Evolutionary conservation across 2,797 vertebrate species (phyloP).

Genomic region (Sphaeramia orbicularis): DNA sequence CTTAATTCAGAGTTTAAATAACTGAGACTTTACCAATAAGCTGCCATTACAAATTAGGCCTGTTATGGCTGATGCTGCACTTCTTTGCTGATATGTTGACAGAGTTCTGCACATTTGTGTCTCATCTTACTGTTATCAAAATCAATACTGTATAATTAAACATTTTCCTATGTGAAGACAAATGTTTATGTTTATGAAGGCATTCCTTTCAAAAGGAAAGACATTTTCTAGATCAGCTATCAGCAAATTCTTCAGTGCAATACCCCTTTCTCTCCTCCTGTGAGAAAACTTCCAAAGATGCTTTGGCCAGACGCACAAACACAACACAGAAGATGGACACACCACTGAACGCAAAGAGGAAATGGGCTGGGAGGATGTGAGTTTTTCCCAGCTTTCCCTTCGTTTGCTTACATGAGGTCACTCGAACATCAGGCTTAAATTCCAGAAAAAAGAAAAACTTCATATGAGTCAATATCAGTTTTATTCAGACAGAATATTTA

Average conservation of each 20-base stretch:
- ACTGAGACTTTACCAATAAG: neutral
- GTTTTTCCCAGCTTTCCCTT: constrained; percentile 40
- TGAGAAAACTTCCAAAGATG: constrained; percentile 54
- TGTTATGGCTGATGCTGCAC: constrained; percentile 18
- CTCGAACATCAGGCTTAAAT: neutral
- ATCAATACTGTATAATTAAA: neutral
- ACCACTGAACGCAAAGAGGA: constrained; percentile 34
- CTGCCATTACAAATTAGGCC: neutral
- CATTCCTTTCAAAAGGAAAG: constrained; percentile 41
- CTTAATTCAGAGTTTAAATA: constrained; percentile 41
- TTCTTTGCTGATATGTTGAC: neutral
- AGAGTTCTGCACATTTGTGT: neutral
- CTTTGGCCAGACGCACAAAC: constrained; percentile 24
- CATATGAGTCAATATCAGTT: constrained; percentile 23
- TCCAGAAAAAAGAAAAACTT: constrained; percentile 19
- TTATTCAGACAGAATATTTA: constrained; percentile 33
- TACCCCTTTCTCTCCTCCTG: constrained; percentile 31
- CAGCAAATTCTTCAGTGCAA: constrained; percentile 45
- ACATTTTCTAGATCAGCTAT: constrained; percentile 51
- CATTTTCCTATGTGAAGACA: constrained; percentile 25
- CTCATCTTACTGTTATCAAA: constrained; percentile 12
- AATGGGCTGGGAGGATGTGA: constrained; percentile 67
- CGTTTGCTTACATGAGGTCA: constrained; percentile 58
- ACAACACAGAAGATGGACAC: constrained; percentile 14
- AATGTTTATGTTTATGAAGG: constrained; percentile 12